These are phyloP conservation scores for Mugil cephalus DNA, from an alignment of 2,113 vertebrate species.

Conservation along the genomic window DNA sequence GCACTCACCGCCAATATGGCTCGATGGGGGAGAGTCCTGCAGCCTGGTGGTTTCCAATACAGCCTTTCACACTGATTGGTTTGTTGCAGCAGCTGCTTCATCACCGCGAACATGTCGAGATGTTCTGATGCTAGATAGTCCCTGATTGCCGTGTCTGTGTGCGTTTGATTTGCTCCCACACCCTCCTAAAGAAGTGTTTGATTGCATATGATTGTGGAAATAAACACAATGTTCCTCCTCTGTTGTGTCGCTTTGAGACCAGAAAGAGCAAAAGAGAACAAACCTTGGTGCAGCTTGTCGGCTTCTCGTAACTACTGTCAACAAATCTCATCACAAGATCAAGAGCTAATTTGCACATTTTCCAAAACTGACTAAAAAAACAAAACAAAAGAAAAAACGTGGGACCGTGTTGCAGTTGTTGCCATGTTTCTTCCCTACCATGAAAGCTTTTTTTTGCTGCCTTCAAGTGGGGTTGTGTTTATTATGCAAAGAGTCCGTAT, in stretches of 20 bases:
- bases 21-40: slow-evolving; percentile 41
- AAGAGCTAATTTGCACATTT: no score
- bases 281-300: not conserved
- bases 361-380: no score
- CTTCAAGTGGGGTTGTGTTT: no score
- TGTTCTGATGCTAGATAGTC: slow-evolving; percentile 3
- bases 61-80: slow-evolving; percentile 60
- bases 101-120: slow-evolving; percentile 21
- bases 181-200: slow-evolving; percentile 35
- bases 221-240: not conserved
- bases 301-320: no score
- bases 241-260: not conserved
- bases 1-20: slow-evolving; percentile 17
- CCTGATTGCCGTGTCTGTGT: slow-evolving; percentile 46
- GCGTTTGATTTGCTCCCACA: slow-evolving; percentile 21
- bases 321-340: no score
- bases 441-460: not conserved
- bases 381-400: no score
- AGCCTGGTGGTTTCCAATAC: slow-evolving; percentile 41
- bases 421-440: not conserved
- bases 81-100: slow-evolving; percentile 54
- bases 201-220: slow-evolving; percentile 37
- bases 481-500: no score
- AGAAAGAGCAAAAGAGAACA: not conserved
- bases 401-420: no score